Base-by-base conservation (phyloP, 2,888 invertebrate genomes). In the Gymnosoma rotundatum region DNA sequence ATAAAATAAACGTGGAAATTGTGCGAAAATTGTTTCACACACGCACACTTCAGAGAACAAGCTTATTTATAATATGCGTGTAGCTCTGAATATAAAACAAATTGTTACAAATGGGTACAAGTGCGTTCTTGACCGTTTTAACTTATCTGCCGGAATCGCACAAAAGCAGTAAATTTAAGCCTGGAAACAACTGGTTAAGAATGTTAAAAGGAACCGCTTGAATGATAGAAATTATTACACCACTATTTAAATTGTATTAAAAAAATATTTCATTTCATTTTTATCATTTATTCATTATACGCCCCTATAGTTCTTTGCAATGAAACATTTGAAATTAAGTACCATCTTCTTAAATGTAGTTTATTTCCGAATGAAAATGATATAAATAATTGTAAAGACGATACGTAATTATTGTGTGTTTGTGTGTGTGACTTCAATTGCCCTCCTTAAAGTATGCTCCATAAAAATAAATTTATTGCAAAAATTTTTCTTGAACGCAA, bases 251-350 rank as follows among this genome's bases (percentile, higher is more conserved):
- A 32, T 32, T 5, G 38, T 7, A 60, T 1, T 20, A 32, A 21
- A 48, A 45, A 64, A 48, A 54, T n/a, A 64, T 64, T 78, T 78
- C 8, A n/a, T 56, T 50, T 58, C 18, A 18, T 72, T n/a, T n/a
- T n/a, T 72, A 78, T 56, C 72, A 64, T 78, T 72, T 72, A 78
- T 78, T 78, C 56, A 64, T 72, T 64, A 78, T 64, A 70, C 78
- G 78, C 78, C 70, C 70, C 48, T 50, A 78, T 64, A 78, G 38
- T 56, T 56, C 78, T 63, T 63, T 63, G 21, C 38, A 56, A 56
- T 52, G 32, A 69, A 67, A 45, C 16, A 61, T 36, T 69, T 69
- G 48, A 78, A 69, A 54, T 70, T n/a, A 63, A 50, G 36, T 61
- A 20, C 6, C 60, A 9, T 52, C 50, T 66, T 45, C 6, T 48